A percentile compares a stretch with the other conserved stretches of the same genome.
Conservation (phyloP, 2,797 vertebrate species). For the Coilia nasus region DNA sequence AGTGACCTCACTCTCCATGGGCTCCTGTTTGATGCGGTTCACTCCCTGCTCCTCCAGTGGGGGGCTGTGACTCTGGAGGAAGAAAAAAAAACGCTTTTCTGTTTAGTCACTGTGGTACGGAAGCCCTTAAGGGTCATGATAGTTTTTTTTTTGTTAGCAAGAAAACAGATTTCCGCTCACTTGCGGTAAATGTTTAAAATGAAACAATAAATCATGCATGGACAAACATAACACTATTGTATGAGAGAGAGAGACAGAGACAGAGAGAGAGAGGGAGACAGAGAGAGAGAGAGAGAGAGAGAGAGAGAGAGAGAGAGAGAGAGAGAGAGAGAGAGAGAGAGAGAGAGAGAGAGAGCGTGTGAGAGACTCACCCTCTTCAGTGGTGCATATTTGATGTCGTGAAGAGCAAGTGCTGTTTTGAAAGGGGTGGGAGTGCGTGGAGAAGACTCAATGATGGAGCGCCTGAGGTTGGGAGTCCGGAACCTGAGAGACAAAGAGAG, state of each 20-base stretch:
- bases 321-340: no score
- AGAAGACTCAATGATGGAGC: slow-evolving; percentile 90
- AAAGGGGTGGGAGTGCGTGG: slow-evolving; percentile 94
- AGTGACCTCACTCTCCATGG: slow-evolving; percentile 87
- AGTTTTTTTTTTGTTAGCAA: neutral
- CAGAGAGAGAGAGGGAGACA: neutral
- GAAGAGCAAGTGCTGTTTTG: slow-evolving; percentile 84
- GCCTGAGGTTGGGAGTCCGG: slow-evolving; percentile 89
- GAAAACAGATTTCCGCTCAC: no score
- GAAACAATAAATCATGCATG: no score
- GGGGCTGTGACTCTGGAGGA: slow-evolving; percentile 79
- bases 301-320: neutral
- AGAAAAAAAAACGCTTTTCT: slow-evolving; percentile 36
- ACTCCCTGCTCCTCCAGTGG: slow-evolving; percentile 85
- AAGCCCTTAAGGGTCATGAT: no score
- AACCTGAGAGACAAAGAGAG: slow-evolving; percentile 77
- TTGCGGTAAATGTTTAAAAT: neutral
- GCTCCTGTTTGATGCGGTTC: slow-evolving; percentile 94
- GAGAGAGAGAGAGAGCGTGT: neutral
- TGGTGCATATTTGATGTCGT: slow-evolving; percentile 91
- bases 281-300: no score
- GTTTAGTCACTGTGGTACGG: no score
- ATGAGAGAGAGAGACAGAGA: neutral
- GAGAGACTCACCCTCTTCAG: slow-evolving; percentile 87
- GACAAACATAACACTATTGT: neutral